Conservation (phyloP, 2,888 invertebrate genomes). For the Drosophila leonis region DNA sequence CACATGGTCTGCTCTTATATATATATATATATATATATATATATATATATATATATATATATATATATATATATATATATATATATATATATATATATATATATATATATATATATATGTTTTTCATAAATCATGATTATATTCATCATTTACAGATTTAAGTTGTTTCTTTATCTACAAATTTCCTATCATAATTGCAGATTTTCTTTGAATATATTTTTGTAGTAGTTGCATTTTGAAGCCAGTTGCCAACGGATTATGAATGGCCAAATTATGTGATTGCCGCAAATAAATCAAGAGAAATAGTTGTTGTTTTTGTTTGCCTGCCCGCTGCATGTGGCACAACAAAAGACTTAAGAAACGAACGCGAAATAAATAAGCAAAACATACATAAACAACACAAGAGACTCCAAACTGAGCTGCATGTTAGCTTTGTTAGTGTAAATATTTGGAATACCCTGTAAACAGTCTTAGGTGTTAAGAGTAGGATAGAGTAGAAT, state of each 20-base stretch:
- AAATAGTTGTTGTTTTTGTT: slow-evolving; percentile 9
- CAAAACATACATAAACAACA: slow-evolving; percentile 31
- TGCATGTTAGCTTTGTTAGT: slow-evolving; percentile 3
- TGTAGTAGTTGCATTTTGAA: slow-evolving; percentile 32
- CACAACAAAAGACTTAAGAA: slow-evolving; percentile 77
- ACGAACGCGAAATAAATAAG: slow-evolving; percentile 56
- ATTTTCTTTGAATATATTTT: slow-evolving; percentile 22
- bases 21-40: background rate
- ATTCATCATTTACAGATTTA: slow-evolving; percentile 1
- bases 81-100: too few species aligned
- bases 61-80: too few species aligned
- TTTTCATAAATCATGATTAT: slow-evolving; percentile 2
- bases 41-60: background rate
- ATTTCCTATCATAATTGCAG: slow-evolving; percentile 38
- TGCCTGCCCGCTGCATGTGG: slow-evolving; percentile 24
- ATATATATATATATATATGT: background rate
- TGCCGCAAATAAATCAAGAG: slow-evolving; percentile 65
- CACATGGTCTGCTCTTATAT: background rate
- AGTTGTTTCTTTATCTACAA: slow-evolving; percentile 21
- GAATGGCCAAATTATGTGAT: slow-evolving; percentile 63
- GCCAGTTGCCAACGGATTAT: slow-evolving; percentile 35
- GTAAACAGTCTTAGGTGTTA: background rate
- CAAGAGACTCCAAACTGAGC: slow-evolving; percentile 24
- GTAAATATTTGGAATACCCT: slow-evolving; percentile 28
- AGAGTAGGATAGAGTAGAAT: too few species aligned